Evolutionary conservation across 2,113 vertebrate genomes (phyloP).

Genomic region (Xyliphius kryptos): DNA sequence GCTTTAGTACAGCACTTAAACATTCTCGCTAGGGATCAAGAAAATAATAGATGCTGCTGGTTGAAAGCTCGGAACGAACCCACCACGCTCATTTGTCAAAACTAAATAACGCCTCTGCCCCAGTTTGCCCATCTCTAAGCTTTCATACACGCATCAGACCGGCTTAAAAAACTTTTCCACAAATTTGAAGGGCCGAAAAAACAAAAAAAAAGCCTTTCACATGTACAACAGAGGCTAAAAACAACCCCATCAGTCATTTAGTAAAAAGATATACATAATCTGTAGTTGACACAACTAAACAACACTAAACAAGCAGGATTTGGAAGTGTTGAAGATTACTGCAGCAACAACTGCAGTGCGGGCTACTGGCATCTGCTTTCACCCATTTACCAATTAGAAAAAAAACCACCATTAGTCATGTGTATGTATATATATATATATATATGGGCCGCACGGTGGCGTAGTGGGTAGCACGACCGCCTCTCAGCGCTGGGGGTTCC

Average conservation of each 20-base stretch:
- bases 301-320: too few species aligned
- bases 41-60: slow-evolving; percentile 4
- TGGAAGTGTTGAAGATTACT: slow-evolving; percentile 29
- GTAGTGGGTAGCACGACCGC: too few species aligned
- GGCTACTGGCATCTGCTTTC: slow-evolving; percentile 35
- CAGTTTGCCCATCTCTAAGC: slow-evolving; percentile 2
- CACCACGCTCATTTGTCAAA: slow-evolving; percentile 7
- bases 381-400: too few species aligned
- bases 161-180: background rate
- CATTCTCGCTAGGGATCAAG: slow-evolving; percentile 1
- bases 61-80: background rate
- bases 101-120: background rate
- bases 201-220: slow-evolving; percentile 2
- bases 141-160: background rate
- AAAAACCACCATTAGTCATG: too few species aligned
- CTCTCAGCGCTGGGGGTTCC: too few species aligned
- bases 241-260: too few species aligned
- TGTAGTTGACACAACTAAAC: too few species aligned
- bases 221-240: slow-evolving; percentile 27
- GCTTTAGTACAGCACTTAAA: background rate
- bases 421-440: too few species aligned
- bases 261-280: too few species aligned
- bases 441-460: too few species aligned
- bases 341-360: slow-evolving; percentile 59
- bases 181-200: too few species aligned